Evolutionary conservation across 1,140 invertebrate genomes (phyloP).

Genomic region (Pteromalus puparum): DNA sequence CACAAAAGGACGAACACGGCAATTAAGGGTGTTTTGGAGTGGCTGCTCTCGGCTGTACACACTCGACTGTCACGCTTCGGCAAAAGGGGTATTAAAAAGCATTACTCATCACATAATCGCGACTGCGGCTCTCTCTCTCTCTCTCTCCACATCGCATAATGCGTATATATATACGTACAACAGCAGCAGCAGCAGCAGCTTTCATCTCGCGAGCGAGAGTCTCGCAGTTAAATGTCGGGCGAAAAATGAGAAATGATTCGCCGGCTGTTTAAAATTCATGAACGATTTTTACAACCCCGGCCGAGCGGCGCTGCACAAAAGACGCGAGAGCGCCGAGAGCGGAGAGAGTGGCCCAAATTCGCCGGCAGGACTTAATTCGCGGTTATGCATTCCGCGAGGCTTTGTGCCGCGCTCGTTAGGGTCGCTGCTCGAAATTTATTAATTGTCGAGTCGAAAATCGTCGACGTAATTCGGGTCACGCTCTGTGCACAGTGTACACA

Average conservation of each 20-base stretch:
- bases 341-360: slow-evolving; percentile 61
- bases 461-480: slow-evolving; percentile 20
- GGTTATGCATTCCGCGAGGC: neutral
- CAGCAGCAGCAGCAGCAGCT: neutral
- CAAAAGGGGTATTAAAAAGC: slow-evolving; percentile 74
- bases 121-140: slow-evolving; percentile 22
- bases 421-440: slow-evolving; percentile 63
- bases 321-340: slow-evolving; percentile 54
- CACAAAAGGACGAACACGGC: slow-evolving; percentile 68
- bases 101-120: slow-evolving; percentile 76
- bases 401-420: slow-evolving; percentile 38
- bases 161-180: too few relatives aligned
- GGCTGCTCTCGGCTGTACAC: slow-evolving; percentile 64
- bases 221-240: slow-evolving; percentile 61
- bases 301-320: slow-evolving; percentile 50
- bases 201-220: neutral
- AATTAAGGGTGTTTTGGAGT: slow-evolving; percentile 77
- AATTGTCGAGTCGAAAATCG: slow-evolving; percentile 60
- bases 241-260: slow-evolving; percentile 75
- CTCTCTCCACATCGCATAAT: neutral
- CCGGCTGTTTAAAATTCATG: slow-evolving; percentile 75
- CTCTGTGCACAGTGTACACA: neutral
- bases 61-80: slow-evolving; percentile 61
- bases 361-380: slow-evolving; percentile 48
- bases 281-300: slow-evolving; percentile 68